Conservation (phyloP, 2,113 vertebrate genomes). For the Manacus vitellinus region DNA sequence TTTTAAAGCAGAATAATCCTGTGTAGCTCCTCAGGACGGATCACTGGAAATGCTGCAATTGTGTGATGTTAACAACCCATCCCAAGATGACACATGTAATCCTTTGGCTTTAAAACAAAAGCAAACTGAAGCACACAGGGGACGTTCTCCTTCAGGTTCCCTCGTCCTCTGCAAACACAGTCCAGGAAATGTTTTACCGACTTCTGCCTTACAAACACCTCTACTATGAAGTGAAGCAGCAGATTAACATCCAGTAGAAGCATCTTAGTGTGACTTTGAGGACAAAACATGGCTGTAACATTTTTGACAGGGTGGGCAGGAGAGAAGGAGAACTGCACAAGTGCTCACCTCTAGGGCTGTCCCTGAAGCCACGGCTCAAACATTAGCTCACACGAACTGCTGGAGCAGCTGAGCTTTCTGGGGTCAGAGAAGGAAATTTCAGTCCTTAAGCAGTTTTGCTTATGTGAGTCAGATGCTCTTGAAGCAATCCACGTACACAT, state of each 20-base stretch:
- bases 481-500: neutral
- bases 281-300: neutral
- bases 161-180: neutral
- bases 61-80: conserved; percentile 19
- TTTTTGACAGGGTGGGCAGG: neutral
- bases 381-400: neutral
- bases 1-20: conserved; percentile 14
- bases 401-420: conserved; percentile 27
- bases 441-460: neutral
- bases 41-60: neutral
- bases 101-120: conserved; percentile 27
- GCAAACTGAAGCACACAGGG: neutral
- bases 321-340: neutral
- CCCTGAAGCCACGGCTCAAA: neutral
- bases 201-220: neutral
- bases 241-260: neutral
- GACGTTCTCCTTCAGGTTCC: neutral
- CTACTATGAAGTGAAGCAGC: neutral
- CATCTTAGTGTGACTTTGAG: neutral
- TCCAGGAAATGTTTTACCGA: neutral
- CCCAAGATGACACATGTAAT: conserved; percentile 31
- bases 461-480: neutral
- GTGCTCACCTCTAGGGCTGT: neutral
- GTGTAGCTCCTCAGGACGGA: conserved; percentile 29
- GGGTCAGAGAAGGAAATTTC: neutral